Evolutionary conservation across 2,888 invertebrate species (phyloP).

Genomic region (Labia minor): DNA sequence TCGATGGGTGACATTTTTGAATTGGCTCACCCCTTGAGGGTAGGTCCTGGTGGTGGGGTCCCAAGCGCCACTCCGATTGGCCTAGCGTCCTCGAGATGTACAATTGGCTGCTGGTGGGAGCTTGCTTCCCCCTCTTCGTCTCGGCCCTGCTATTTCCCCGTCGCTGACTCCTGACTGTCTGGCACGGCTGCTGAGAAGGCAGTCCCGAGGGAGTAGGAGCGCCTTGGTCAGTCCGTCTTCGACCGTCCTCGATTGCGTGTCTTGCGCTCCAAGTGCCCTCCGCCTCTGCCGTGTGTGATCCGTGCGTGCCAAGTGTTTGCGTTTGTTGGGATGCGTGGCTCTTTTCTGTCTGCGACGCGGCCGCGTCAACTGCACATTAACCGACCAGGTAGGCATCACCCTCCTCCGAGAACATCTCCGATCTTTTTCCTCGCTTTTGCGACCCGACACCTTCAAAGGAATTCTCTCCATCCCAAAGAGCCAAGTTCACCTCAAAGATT

Average conservation of each 20-base stretch:
- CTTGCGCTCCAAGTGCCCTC: background rate
- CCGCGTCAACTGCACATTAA: background rate
- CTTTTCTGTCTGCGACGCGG: background rate
- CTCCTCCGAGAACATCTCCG: background rate
- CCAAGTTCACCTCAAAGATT: background rate
- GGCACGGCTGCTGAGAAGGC: background rate
- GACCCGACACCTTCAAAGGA: too few species aligned
- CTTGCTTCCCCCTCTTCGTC: background rate
- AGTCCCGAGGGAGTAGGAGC: too few species aligned
- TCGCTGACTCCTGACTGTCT: constrained; percentile 2
- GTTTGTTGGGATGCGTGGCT: background rate
- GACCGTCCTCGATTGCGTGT: too few species aligned
- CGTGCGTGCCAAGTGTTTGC: background rate
- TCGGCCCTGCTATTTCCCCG: background rate
- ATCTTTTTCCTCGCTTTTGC: background rate
- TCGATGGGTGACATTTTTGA: too few species aligned
- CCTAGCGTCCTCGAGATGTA: background rate
- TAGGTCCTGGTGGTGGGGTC: too few species aligned
- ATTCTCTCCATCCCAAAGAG: too few species aligned
- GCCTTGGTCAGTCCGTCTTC: background rate
- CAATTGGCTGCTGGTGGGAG: background rate
- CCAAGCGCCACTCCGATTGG: too few species aligned
- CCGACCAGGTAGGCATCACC: background rate
- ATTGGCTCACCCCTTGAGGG: too few species aligned
- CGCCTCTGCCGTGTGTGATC: background rate